Evolutionary conservation across 2,888 invertebrate species (phyloP).

Genomic region (Priocnemis perturbator): DNA sequence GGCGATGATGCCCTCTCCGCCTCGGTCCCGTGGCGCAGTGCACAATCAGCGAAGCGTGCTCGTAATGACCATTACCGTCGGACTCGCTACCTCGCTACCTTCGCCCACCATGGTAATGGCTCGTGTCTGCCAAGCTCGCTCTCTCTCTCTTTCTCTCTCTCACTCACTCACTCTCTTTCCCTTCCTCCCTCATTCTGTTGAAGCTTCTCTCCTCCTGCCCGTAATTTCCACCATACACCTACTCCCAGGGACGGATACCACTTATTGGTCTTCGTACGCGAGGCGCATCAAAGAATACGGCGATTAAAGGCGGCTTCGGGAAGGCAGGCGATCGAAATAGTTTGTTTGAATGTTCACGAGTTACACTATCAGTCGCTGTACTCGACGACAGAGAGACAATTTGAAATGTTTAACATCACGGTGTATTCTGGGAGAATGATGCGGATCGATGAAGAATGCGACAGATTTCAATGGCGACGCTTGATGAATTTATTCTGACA

Average conservation of each 20-base stretch:
- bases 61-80: slow-evolving; percentile 74
- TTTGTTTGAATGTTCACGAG: too few species aligned
- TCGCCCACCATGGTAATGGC: slow-evolving; percentile 70
- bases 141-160: slow-evolving; percentile 35
- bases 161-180: slow-evolving; percentile 28
- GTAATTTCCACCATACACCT: slow-evolving; percentile 49
- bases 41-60: slow-evolving; percentile 74
- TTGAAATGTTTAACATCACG: too few species aligned
- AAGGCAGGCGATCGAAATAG: too few species aligned
- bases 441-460: too few species aligned
- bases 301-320: too few species aligned
- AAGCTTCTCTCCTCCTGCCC: slow-evolving; percentile 41
- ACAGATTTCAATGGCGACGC: too few species aligned
- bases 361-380: too few species aligned
- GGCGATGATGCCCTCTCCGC: slow-evolving; percentile 72
- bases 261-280: slow-evolving; percentile 33
- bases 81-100: slow-evolving; percentile 66
- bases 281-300: background rate
- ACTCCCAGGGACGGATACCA: slow-evolving; percentile 52
- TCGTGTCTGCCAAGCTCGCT: slow-evolving; percentile 62
- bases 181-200: too few species aligned
- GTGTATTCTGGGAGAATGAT: too few species aligned
- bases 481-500: too few species aligned
- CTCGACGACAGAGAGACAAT: too few species aligned
- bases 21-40: slow-evolving; percentile 69